A percentile compares a stretch with the other conserved stretches of the same genome.
These are phyloP conservation scores for Steinernema khuongi DNA, from an alignment of 1,140 invertebrate genomes.

Conservation along the genomic window DNA sequence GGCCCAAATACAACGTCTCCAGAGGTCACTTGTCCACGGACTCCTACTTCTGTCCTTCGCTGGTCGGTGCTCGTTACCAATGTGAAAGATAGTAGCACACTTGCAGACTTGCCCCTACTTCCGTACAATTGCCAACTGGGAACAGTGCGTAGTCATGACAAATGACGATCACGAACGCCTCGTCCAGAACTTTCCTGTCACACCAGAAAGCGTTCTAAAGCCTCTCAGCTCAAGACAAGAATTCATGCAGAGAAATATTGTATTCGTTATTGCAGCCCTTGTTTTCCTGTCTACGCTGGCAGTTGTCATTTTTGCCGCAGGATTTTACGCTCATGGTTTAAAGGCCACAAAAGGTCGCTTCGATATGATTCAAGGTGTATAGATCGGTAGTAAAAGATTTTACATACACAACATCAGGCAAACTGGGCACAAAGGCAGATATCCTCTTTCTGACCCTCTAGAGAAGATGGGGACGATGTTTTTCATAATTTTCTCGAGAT, in stretches of 20 bases:
- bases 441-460: too few species aligned
- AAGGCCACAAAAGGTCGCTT: conserved; percentile 39
- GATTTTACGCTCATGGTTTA: conserved; percentile 50
- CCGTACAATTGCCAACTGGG: conserved; percentile 44
- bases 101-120: conserved; percentile 51
- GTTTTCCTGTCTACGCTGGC: conserved; percentile 8
- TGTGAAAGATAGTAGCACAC: neutral
- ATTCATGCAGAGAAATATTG: conserved; percentile 25
- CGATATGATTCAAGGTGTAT: conserved; percentile 38
- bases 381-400: neutral
- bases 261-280: neutral
- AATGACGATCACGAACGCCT: conserved; percentile 38
- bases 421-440: too few species aligned
- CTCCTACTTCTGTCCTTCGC: conserved; percentile 50
- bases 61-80: conserved; percentile 22
- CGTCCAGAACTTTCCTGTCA: neutral
- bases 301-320: conserved; percentile 36
- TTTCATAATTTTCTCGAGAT: too few species aligned
- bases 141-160: conserved; percentile 41
- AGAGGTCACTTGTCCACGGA: conserved; percentile 42
- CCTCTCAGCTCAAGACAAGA: conserved; percentile 17
- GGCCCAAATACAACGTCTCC: conserved; percentile 49
- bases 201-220: neutral
- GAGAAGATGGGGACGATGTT: too few species aligned
- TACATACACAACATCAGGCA: neutral